Conservation (phyloP, 2,113 vertebrate genomes). For the Hippoglossus stenolepis region DNA sequence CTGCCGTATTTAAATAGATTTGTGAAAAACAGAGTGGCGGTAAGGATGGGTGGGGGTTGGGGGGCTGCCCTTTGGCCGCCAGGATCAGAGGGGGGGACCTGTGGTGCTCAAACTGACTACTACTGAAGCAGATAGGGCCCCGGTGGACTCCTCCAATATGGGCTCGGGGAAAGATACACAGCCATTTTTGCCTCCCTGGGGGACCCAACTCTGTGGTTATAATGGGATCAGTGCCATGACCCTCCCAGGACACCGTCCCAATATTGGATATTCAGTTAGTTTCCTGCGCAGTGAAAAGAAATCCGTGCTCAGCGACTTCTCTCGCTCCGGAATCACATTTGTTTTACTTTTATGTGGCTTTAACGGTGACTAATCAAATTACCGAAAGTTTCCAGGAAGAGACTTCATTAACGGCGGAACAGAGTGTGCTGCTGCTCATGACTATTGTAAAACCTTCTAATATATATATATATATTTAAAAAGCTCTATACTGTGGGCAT, state of each 20-base stretch:
- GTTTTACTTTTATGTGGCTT: conserved; percentile 67
- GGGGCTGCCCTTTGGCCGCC: conserved; percentile 84
- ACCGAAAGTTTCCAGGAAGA: conserved; percentile 55
- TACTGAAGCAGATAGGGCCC: conserved; percentile 73
- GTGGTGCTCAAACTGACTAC: conserved; percentile 44
- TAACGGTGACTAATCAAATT: conserved; percentile 66
- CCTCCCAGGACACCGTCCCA: conserved; percentile 90
- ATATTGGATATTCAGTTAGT: conserved; percentile 88
- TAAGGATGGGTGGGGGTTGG: conserved; percentile 37
- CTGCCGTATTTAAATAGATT: conserved; percentile 90
- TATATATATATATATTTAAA: conserved; percentile 36
- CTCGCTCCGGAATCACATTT: conserved; percentile 48
- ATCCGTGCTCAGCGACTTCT: conserved; percentile 55
- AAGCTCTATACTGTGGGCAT: conserved; percentile 48
- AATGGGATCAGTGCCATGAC: conserved; percentile 92
- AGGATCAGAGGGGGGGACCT: conserved; percentile 79
- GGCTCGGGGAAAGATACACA: conserved; percentile 90
- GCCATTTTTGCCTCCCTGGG: conserved; percentile 89
- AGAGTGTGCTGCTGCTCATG: conserved; percentile 44
- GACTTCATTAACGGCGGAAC: conserved; percentile 56
- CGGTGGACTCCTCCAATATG: conserved; percentile 86
- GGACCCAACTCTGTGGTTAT: conserved; percentile 89
- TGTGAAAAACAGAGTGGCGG: conserved; percentile 82
- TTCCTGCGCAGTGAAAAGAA: conserved; percentile 73
- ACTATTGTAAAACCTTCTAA: conserved; percentile 43